Conservation (phyloP, 2,888 invertebrate genomes). For the Laothoe populi region DNA sequence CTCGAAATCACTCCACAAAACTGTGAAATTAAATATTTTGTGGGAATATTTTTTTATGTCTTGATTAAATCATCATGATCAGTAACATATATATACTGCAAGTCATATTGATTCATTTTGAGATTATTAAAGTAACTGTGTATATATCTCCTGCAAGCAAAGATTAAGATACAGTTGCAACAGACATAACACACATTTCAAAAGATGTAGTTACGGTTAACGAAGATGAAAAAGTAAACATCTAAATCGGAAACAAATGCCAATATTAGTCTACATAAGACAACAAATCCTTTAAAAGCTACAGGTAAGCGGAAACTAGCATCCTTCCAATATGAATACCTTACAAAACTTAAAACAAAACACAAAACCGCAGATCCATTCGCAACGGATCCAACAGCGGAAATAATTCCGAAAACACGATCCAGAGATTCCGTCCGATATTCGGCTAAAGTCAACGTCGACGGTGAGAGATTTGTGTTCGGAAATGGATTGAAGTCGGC, state of each 20-base stretch:
- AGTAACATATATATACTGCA: too few species aligned
- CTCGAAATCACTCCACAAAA: too few species aligned
- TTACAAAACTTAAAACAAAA: constrained; percentile 34
- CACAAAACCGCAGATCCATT: constrained; percentile 43
- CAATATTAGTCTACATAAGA: background rate
- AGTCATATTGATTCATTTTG: too few species aligned
- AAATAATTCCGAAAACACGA: constrained; percentile 69
- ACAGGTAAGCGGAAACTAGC: constrained; percentile 7
- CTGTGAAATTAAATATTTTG: too few species aligned
- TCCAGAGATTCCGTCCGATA: constrained; percentile 62
- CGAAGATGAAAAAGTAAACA: background rate
- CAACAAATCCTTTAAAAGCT: constrained; percentile 2
- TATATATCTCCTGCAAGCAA: too few species aligned
- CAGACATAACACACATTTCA: too few species aligned
- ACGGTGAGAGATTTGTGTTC: constrained; percentile 67
- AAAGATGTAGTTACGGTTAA: too few species aligned
- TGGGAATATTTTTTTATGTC: too few species aligned
- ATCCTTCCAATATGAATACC: constrained; percentile 16
- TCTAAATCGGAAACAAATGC: background rate
- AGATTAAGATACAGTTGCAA: too few species aligned
- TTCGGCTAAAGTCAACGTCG: constrained; percentile 62
- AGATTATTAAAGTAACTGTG: too few species aligned
- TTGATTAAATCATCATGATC: too few species aligned
- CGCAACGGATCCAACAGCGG: constrained; percentile 44
- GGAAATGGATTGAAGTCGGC: constrained; percentile 71